phyloP scores from a whole-genome alignment of 2,113 vertebrate species.

The Eira barbara region DNA sequence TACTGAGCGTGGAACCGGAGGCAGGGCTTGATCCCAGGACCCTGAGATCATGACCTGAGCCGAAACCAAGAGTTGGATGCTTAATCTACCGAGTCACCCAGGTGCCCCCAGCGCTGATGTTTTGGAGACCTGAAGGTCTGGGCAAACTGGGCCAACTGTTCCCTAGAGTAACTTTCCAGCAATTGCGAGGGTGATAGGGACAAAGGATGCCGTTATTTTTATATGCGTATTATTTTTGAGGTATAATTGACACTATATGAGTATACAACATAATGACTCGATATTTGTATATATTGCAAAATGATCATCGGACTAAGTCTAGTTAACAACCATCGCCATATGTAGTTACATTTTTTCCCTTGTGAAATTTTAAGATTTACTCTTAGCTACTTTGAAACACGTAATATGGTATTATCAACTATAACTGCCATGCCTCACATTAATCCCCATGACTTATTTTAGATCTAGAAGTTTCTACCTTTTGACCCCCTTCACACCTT shows the following conservation, averaged over 20 bases:
- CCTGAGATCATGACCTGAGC: neutral
- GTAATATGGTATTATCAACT: neutral
- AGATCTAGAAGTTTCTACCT: neutral
- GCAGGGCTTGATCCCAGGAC: neutral
- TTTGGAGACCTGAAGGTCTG: neutral
- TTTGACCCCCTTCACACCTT: neutral
- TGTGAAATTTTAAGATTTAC: neutral
- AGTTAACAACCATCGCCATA: neutral
- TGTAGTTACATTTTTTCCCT: neutral
- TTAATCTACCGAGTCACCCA: neutral
- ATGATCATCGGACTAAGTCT: neutral
- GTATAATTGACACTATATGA: neutral
- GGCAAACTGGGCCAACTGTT: neutral
- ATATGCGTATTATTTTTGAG: neutral
- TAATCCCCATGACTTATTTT: neutral
- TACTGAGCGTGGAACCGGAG: neutral
- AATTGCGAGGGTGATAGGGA: neutral
- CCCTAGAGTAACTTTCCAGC: neutral
- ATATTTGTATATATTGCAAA: neutral
- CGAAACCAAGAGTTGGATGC: neutral
- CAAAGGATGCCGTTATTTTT: neutral
- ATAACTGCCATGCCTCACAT: neutral
- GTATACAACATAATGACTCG: neutral
- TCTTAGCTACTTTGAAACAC: neutral
- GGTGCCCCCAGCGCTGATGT: neutral